These are phyloP conservation scores for Sinotaia quadrata DNA, from an alignment of 2,888 invertebrate genomes.

Conservation along the genomic window DNA sequence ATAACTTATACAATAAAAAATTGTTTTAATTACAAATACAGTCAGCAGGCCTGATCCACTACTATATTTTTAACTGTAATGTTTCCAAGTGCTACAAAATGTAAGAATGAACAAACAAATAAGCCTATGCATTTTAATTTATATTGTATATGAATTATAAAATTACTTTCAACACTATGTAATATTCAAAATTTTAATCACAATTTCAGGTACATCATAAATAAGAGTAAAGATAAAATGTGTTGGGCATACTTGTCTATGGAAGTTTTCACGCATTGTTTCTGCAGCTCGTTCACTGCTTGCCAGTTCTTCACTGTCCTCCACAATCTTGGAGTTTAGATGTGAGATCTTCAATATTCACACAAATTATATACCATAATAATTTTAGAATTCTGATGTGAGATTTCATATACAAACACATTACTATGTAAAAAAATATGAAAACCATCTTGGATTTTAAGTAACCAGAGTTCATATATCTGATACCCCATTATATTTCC, in stretches of 20 bases:
- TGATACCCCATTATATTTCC: no score
- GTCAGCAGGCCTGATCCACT: no score
- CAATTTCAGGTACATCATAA: not conserved
- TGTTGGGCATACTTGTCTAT: slow-evolving; percentile 52
- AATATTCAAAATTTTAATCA: no score
- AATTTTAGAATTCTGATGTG: not conserved
- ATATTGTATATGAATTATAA: no score
- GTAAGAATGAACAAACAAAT: no score
- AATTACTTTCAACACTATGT: no score
- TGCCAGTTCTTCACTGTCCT: slow-evolving; percentile 80
- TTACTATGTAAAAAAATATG: not conserved
- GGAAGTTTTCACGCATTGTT: slow-evolving; percentile 49
- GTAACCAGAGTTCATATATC: no score
- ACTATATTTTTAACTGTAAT: no score
- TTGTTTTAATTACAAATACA: no score
- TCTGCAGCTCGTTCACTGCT: slow-evolving; percentile 47
- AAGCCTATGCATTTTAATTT: no score
- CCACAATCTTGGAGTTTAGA: slow-evolving; percentile 70
- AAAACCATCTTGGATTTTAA: not conserved
- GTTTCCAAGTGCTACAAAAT: no score
- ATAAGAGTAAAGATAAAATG: not conserved
- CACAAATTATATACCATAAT: not conserved
- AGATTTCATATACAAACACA: not conserved
- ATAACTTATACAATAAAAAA: no score
- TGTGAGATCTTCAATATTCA: slow-evolving; percentile 76